A percentile compares a stretch with the other conserved stretches of the same genome.
phyloP scores from a whole-genome alignment of 2,113 vertebrate genomes.

The Limnothrissa miodon region DNA sequence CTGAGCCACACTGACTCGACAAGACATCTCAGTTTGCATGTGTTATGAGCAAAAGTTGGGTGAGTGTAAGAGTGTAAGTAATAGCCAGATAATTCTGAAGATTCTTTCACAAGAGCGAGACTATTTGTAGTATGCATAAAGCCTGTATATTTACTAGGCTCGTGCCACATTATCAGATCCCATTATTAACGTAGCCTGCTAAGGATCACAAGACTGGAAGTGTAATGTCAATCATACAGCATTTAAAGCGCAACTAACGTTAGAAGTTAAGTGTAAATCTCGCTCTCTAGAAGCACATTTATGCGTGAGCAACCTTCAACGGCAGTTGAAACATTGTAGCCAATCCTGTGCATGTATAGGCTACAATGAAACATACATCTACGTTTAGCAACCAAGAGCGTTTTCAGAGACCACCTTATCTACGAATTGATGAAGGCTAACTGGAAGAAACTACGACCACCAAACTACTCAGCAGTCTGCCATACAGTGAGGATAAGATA shows the following conservation, averaged over 20 bases:
- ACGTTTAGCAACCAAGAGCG: neutral
- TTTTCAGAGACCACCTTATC: constrained; percentile 10
- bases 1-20: neutral
- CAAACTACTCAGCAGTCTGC: neutral
- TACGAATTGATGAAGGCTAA: neutral
- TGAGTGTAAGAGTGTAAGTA: neutral
- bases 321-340: constrained; percentile 3
- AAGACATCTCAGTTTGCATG: constrained; percentile 5
- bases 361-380: constrained; percentile 1
- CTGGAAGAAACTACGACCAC: neutral
- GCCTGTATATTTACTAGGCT: neutral
- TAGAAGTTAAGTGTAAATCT: neutral
- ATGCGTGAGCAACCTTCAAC: neutral
- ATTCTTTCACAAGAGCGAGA: neutral
- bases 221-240: neutral
- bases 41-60: neutral
- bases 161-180: neutral
- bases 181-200: neutral
- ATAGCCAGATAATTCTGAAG: neutral
- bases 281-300: neutral
- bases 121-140: neutral
- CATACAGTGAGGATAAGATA: constrained; percentile 8
- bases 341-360: neutral
- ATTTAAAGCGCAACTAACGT: neutral
- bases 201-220: neutral